These are phyloP conservation scores for Leptoclinus maculatus DNA, from an alignment of 2,797 vertebrate genomes.

Conservation along the genomic window DNA sequence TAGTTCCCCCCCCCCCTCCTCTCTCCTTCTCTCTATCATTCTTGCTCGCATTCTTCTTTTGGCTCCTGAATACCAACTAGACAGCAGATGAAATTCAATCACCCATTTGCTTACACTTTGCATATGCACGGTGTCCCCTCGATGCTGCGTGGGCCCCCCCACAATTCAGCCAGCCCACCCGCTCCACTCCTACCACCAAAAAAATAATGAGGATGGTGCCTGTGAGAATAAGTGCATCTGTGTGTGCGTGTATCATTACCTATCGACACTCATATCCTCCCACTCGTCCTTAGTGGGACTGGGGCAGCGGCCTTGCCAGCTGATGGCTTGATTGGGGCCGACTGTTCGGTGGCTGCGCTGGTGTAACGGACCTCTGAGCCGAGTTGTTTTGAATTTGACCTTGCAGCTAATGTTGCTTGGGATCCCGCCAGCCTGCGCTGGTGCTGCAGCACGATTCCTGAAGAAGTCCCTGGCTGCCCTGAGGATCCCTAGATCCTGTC, in stretches of 20 bases:
- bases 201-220: slow-evolving; percentile 93
- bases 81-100: slow-evolving; percentile 99
- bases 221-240: slow-evolving; percentile 59
- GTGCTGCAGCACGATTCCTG: slow-evolving; percentile 75
- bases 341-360: slow-evolving; percentile 84
- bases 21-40: slow-evolving; percentile 79
- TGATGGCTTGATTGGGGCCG: slow-evolving; percentile 92
- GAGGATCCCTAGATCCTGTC: slow-evolving; percentile 84
- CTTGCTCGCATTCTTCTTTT: slow-evolving; percentile 79
- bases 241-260: slow-evolving; percentile 85
- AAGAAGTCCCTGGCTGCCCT: slow-evolving; percentile 81
- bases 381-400: slow-evolving; percentile 88
- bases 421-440: slow-evolving; percentile 55
- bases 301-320: slow-evolving; percentile 88
- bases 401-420: slow-evolving; percentile 78
- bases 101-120: slow-evolving; percentile 96
- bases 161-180: slow-evolving; percentile 55
- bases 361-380: slow-evolving; percentile 83
- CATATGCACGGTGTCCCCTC: slow-evolving; percentile 95
- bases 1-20: slow-evolving; percentile 86
- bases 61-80: slow-evolving; percentile 97
- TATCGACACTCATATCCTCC: slow-evolving; percentile 95
- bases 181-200: slow-evolving; percentile 62
- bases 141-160: slow-evolving; percentile 78
- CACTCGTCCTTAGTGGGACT: slow-evolving; percentile 94